Conservation (phyloP, 53 echinoderm and acorn worm genomes). For the Paracentrotus lividus region DNA sequence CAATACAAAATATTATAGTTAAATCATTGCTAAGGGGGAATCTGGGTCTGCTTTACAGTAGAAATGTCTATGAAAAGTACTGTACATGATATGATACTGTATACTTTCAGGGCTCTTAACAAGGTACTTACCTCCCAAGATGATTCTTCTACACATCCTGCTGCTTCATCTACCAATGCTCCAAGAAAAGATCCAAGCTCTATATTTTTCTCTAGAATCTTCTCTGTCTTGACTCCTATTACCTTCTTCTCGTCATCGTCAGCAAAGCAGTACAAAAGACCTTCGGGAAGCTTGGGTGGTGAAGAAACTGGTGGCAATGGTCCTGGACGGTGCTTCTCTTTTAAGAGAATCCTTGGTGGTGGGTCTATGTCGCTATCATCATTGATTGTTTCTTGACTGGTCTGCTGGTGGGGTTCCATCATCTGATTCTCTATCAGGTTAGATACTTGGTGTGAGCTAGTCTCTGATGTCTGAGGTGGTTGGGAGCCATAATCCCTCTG, state of each 20-base stretch:
- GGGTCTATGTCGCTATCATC: conserved; percentile 40
- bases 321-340: conserved; percentile 41
- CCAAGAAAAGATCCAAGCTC: conserved; percentile 49
- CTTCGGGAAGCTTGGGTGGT: conserved; percentile 45
- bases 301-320: conserved; percentile 24
- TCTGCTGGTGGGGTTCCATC: conserved; percentile 17
- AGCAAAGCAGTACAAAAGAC: conserved; percentile 51
- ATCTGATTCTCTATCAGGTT: not conserved
- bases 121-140: conserved; percentile 62
- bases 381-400: not conserved
- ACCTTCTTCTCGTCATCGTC: conserved; percentile 57
- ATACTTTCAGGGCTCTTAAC: no score
- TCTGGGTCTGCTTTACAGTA: no score
- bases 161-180: conserved; percentile 49
- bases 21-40: no score
- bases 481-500: conserved; percentile 43
- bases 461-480: not conserved
- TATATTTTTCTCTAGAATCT: conserved; percentile 15
- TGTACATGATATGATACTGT: no score
- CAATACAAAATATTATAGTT: no score
- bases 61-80: no score
- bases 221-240: conserved; percentile 59
- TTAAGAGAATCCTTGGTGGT: not conserved
- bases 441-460: conserved; percentile 5
- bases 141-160: conserved; percentile 59